These are phyloP conservation scores for Halcyon smyrnensis DNA, from an alignment of 2,797 vertebrate species.

Conservation along the genomic window DNA sequence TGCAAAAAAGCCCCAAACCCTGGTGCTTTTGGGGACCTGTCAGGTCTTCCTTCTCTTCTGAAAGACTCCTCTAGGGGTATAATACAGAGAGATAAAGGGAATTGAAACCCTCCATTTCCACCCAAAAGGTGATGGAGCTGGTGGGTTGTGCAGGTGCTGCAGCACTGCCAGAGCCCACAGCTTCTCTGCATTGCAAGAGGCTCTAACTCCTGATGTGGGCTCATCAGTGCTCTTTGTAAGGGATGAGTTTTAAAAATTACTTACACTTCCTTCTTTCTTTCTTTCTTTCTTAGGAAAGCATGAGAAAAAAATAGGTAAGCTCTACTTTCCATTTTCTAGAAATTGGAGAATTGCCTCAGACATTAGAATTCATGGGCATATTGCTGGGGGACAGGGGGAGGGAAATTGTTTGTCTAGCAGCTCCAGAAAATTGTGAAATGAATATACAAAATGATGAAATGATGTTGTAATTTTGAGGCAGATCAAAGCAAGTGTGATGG, in stretches of 20 bases:
- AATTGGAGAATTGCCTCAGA: neutral
- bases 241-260: accelerated
- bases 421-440: neutral
- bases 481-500: neutral
- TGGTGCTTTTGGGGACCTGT: neutral
- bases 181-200: neutral
- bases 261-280: neutral
- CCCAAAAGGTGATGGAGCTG: neutral
- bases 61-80: too few relatives aligned
- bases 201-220: too few relatives aligned
- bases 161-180: accelerated
- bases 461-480: neutral
- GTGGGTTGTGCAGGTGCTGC: neutral
- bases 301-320: neutral
- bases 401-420: neutral
- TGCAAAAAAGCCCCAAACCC: neutral
- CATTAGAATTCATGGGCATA: neutral
- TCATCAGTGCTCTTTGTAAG: neutral
- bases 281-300: neutral
- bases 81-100: neutral
- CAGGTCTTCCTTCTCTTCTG: neutral
- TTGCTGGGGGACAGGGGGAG: neutral
- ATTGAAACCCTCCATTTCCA: neutral
- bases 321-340: neutral
- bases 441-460: neutral